phyloP scores from a whole-genome alignment of 2,113 vertebrate species.

The Megaleporinus macrocephalus region DNA sequence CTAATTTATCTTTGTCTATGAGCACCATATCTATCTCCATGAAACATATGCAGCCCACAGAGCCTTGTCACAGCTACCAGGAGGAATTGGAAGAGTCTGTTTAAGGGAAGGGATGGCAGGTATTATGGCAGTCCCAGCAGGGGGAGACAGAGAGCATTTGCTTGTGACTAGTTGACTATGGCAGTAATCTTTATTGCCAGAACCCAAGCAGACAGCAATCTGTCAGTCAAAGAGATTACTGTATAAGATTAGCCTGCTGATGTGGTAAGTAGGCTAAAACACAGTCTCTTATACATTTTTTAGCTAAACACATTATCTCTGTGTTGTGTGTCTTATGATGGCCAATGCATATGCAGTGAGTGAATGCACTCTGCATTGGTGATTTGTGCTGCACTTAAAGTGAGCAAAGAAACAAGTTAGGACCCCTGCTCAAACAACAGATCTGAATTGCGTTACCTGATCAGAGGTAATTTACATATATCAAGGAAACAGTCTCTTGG shows the following conservation, averaged over 20 bases:
- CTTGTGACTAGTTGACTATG: constrained; percentile 31
- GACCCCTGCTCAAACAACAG: too few species aligned
- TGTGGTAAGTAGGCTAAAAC: constrained; percentile 11
- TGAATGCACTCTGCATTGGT: neutral
- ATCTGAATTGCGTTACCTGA: too few species aligned
- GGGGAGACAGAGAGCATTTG: constrained; percentile 45
- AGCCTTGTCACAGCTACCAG: neutral
- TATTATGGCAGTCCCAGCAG: constrained; percentile 34
- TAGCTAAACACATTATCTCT: neutral
- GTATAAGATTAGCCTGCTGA: constrained; percentile 54
- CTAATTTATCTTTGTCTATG: neutral
- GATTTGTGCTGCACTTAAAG: too few species aligned
- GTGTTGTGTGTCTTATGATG: neutral
- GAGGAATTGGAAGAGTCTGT: neutral
- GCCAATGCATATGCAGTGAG: neutral
- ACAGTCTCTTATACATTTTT: neutral
- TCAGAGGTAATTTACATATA: too few species aligned
- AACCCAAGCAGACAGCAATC: constrained; percentile 41
- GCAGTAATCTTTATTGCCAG: constrained; percentile 32
- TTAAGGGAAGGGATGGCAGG: neutral
- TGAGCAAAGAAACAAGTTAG: too few species aligned
- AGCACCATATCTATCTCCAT: neutral
- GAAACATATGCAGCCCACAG: neutral
- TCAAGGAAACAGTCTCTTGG: too few species aligned
- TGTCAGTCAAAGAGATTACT: constrained; percentile 50